Conservation (phyloP, 2,797 vertebrate species). For the Ctenochaetus hawaiiensis region DNA sequence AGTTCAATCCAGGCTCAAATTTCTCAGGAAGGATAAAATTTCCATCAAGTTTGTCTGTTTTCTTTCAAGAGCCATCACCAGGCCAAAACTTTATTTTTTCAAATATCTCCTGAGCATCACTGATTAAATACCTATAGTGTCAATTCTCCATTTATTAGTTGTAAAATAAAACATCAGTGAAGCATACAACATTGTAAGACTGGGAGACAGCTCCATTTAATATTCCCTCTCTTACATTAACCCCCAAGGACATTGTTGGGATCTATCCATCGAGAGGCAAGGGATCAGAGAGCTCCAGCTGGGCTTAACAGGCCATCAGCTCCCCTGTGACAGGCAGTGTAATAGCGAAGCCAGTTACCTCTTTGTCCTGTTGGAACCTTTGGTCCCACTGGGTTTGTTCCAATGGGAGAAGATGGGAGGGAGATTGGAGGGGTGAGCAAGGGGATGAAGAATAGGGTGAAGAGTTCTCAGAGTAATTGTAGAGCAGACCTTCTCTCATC, state of each 20-base stretch:
- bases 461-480: constrained; percentile 43
- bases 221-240: constrained; percentile 46
- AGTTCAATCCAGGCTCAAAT: not conserved
- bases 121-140: constrained; percentile 1
- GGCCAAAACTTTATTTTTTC: not conserved
- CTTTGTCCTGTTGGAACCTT: constrained; percentile 44
- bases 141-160: constrained; percentile 5
- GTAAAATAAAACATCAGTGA: not conserved
- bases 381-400: constrained; percentile 48
- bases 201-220: not conserved
- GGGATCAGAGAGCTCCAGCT: constrained; percentile 63
- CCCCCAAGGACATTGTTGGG: constrained; percentile 26
- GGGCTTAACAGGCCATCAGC: constrained; percentile 57
- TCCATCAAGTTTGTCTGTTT: too few relatives aligned
- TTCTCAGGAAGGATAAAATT: not conserved
- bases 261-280: constrained; percentile 40
- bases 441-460: constrained; percentile 38
- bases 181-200: not conserved
- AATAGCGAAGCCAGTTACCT: constrained; percentile 62
- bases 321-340: constrained; percentile 57
- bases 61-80: not conserved
- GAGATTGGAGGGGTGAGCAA: constrained; percentile 13
- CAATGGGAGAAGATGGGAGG: constrained; percentile 28
- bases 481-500: constrained; percentile 55
- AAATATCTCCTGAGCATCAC: not conserved